These are phyloP conservation scores for Parapsyche elsis DNA, from an alignment of 1,140 invertebrate genomes.

Conservation along the genomic window DNA sequence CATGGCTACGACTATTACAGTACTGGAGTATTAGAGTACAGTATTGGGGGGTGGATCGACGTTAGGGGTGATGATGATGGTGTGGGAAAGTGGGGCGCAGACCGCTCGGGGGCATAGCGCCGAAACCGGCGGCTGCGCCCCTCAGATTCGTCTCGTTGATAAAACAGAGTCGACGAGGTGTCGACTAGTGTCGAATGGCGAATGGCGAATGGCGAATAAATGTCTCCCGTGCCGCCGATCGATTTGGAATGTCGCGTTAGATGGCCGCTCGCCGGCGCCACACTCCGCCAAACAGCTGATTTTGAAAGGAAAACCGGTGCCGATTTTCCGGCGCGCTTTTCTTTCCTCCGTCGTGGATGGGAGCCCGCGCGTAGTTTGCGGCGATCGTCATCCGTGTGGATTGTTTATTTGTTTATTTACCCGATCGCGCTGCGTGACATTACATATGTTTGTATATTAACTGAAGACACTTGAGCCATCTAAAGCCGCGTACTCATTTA, in stretches of 20 bases:
- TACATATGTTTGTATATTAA: background rate
- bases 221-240: too few relatives aligned
- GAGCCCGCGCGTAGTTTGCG: too few relatives aligned
- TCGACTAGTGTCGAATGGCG: background rate
- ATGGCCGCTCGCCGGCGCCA: background rate
- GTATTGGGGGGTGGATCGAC: too few relatives aligned
- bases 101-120: constrained; percentile 10
- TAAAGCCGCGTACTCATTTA: too few relatives aligned
- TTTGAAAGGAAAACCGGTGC: constrained; percentile 37
- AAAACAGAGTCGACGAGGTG: background rate
- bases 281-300: constrained; percentile 26
- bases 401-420: background rate
- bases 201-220: too few relatives aligned
- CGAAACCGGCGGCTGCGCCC: background rate
- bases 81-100: background rate
- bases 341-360: too few relatives aligned
- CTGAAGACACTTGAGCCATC: too few relatives aligned
- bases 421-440: too few relatives aligned
- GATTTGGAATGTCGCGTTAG: background rate
- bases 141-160: background rate
- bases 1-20: constrained; percentile 23
- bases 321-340: background rate
- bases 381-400: too few relatives aligned
- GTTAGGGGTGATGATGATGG: background rate
- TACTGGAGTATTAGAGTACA: too few relatives aligned